These are phyloP conservation scores for Onychomys leucogaster DNA, from an alignment of 2,797 vertebrate genomes.

Conservation along the genomic window DNA sequence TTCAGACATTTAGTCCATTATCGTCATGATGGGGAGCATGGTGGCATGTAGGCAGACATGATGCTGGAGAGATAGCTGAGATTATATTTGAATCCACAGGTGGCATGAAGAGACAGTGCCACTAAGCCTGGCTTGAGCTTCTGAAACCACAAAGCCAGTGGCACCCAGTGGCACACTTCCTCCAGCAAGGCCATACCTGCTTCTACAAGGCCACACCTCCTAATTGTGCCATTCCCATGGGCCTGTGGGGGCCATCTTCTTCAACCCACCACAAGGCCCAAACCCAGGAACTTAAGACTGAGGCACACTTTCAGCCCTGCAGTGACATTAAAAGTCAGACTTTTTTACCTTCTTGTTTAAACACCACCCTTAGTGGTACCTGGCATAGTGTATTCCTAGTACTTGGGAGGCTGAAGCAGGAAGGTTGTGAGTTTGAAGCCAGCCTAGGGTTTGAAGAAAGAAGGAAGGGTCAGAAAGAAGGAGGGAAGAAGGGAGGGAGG, in stretches of 20 bases:
- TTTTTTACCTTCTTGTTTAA: neutral
- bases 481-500: rapidly evolving
- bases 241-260: neutral
- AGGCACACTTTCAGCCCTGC: neutral
- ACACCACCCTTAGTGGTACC: neutral
- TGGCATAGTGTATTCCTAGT: neutral
- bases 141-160: neutral
- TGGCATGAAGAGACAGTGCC: neutral
- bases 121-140: neutral
- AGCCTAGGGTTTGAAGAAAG: neutral
- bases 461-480: neutral
- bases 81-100: neutral
- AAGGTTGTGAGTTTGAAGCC: neutral
- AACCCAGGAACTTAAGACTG: neutral
- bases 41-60: neutral
- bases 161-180: neutral
- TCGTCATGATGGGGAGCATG: neutral
- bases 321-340: neutral
- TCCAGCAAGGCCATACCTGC: neutral
- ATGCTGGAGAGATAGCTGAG: neutral
- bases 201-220: neutral
- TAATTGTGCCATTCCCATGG: neutral
- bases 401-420: neutral
- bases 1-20: neutral
- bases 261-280: neutral